phyloP scores from a whole-genome alignment of 1,140 invertebrate genomes.

The Dendroctonus valens region DNA sequence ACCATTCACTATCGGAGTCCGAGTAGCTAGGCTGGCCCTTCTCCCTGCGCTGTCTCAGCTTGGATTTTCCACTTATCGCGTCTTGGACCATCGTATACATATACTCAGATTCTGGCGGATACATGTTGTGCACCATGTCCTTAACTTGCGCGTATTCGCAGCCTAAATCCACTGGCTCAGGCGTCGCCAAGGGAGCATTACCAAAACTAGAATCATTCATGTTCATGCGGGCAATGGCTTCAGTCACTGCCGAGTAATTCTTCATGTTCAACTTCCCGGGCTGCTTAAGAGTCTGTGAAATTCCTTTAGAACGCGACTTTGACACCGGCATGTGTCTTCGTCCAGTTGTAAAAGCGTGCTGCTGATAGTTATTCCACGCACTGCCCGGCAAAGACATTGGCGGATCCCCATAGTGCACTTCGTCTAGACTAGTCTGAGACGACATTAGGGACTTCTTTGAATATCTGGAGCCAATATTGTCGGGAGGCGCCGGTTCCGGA shows the following conservation, averaged over 20 bases:
- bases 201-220: conserved; percentile 60
- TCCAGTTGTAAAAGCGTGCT: conserved; percentile 82
- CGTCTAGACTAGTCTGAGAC: conserved; percentile 66
- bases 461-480: conserved; percentile 54
- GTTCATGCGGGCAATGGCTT: conserved; percentile 78
- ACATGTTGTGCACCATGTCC: conserved; percentile 62
- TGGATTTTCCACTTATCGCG: conserved; percentile 61
- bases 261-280: conserved; percentile 88
- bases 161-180: conserved; percentile 75
- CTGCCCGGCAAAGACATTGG: conserved; percentile 51
- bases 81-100: conserved; percentile 64
- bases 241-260: conserved; percentile 83
- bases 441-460: conserved; percentile 45
- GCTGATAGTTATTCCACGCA: conserved; percentile 64
- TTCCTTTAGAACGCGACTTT: conserved; percentile 69
- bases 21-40: conserved; percentile 71
- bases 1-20: conserved; percentile 85
- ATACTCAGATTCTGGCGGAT: conserved; percentile 60
- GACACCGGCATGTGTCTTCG: conserved; percentile 63
- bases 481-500: conserved; percentile 77
- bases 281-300: conserved; percentile 82
- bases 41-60: conserved; percentile 61
- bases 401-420: conserved; percentile 56
- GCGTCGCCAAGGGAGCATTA: conserved; percentile 76
- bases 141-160: conserved; percentile 67